Evolutionary conservation across 2,888 invertebrate genomes (phyloP), one percentile per base, ranked within the genome.

Genomic region (Onchidella celtica): DNA sequence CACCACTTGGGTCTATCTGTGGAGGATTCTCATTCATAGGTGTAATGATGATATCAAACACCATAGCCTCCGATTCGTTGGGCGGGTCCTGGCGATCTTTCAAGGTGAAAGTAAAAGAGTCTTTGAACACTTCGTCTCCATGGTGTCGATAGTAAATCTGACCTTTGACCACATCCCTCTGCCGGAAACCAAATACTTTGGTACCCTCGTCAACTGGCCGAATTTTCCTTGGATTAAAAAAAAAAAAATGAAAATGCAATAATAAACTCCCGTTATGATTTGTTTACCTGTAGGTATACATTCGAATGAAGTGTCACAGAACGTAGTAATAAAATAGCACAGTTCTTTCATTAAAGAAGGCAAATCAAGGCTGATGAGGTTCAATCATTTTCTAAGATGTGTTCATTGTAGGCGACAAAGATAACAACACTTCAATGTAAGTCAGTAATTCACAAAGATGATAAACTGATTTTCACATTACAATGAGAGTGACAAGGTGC

Each of bases 11-110:
- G 40, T 90, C 90, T 3, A 90, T 86, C 73, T 90, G 88, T 0
- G 93, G 93, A n/a, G 93, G 92, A 74, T 91, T 91, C 81, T 92
- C 91, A 63, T 91, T 91, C 59, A 90, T 89, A 11, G 92, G 90
- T 36, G 88, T 88, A 17, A 93, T 89, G 21, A 85, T 83, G 57
- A 93, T 89, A 47, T 88, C 87, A 57, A 92, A 90, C 24, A 87
- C 87, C 79, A 92, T 89, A 27, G 88, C 83, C 11, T 87, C 87
- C 0, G 93, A 93, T 82, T 89, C 89, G 82, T 93, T 93, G 21
- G 93, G 92, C 21, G 91, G 92, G 29, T 89, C 91, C 73, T 90
- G 90, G 68, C 90, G 88, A 83, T 93, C 93, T 68, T 88, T 82
- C 4, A 93, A 85, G 0, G 89, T 88, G 83, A 93, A 90, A 75